These are phyloP conservation scores for Ramphastos sulfuratus DNA, from an alignment of 2,113 vertebrate species.

Conservation along the genomic window DNA sequence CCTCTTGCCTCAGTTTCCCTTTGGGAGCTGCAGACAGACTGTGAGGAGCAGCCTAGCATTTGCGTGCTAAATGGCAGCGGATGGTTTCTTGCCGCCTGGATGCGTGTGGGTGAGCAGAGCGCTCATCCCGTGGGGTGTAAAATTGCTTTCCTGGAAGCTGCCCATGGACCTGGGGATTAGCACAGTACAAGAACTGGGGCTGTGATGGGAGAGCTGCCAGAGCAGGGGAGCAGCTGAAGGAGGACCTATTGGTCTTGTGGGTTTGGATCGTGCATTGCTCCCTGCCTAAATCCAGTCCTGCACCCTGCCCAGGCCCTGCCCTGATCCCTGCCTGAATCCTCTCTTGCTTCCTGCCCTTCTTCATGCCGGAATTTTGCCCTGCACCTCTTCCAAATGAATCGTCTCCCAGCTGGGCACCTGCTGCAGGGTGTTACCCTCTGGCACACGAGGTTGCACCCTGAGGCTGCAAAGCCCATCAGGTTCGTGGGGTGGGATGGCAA, in stretches of 20 bases:
- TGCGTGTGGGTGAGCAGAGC: neutral
- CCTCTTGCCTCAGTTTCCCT: slow-evolving; percentile 6
- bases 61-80: neutral
- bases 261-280: neutral
- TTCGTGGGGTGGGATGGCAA: neutral
- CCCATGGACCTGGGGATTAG: neutral
- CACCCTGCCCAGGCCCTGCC: neutral
- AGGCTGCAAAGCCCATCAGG: neutral
- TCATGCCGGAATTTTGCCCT: neutral
- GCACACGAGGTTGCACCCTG: neutral
- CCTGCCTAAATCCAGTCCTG: accelerated
- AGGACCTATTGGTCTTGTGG: neutral
- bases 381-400: neutral
- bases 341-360: too few species aligned
- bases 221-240: neutral
- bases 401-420: neutral
- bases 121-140: neutral
- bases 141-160: slow-evolving; percentile 42
- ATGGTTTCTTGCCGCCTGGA: neutral
- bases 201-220: neutral
- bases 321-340: too few species aligned
- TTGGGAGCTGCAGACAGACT: accelerated
- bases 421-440: neutral
- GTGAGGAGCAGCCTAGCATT: neutral
- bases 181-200: neutral